phyloP scores from a whole-genome alignment of 2,888 invertebrate genomes.

The Ditula angustiorana region DNA sequence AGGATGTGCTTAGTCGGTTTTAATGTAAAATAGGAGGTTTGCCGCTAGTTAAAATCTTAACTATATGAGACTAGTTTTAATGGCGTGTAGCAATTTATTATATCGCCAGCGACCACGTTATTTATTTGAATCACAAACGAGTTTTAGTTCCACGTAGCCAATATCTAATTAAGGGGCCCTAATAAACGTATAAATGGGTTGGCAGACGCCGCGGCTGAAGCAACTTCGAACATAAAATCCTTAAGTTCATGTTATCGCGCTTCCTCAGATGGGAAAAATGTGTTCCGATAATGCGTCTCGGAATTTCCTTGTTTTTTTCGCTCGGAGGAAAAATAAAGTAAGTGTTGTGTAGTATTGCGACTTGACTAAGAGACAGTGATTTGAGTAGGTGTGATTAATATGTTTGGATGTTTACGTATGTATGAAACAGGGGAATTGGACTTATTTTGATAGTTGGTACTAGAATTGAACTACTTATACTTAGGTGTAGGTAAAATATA shows the following conservation, averaged over 20 bases:
- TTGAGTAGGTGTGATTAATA: constrained; percentile 5
- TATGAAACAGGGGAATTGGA: not conserved
- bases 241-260: constrained; percentile 67
- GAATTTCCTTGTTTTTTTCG: constrained; percentile 57
- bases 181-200: constrained; percentile 54
- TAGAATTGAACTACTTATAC: no score
- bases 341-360: constrained; percentile 12
- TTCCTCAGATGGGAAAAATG: constrained; percentile 71
- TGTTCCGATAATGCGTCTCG: constrained; percentile 67
- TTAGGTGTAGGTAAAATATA: no score
- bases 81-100: not conserved
- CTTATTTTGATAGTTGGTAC: not conserved
- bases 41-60: not conserved
- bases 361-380: constrained; percentile 8
- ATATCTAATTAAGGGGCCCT: constrained; percentile 63
- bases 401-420: not conserved
- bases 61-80: not conserved
- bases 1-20: not conserved
- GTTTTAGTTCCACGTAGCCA: constrained; percentile 40
- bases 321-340: constrained; percentile 42
- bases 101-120: constrained; percentile 1
- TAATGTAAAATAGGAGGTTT: not conserved
- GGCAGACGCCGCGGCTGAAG: constrained; percentile 43
- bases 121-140: constrained; percentile 42
- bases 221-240: constrained; percentile 65